Evolutionary conservation across 2,888 invertebrate genomes (phyloP).

Genomic region (Nomada flava): DNA sequence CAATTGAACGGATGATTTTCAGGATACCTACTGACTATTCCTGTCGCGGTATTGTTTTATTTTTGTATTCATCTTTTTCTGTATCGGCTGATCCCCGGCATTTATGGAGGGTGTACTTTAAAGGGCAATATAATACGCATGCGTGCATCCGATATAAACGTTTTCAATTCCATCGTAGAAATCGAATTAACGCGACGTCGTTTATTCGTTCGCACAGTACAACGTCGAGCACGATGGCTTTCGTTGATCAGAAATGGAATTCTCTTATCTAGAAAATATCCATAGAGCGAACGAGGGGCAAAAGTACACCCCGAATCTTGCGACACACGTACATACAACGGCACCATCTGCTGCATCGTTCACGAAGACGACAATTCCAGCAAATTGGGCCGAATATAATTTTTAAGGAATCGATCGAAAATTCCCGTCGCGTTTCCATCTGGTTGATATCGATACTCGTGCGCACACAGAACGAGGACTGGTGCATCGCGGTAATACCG

Average conservation of each 20-base stretch:
- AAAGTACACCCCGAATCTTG: constrained; percentile 37
- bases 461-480: constrained; percentile 2
- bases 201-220: constrained; percentile 45
- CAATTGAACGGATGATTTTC: constrained; percentile 40
- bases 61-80: no score
- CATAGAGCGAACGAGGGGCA: background rate
- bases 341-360: constrained; percentile 44
- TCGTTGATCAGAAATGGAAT: constrained; percentile 37
- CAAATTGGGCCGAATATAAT: constrained; percentile 71
- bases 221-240: constrained; percentile 4
- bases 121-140: no score
- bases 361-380: constrained; percentile 59
- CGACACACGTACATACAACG: background rate
- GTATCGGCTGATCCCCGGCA: no score
- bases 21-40: background rate
- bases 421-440: constrained; percentile 60
- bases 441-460: constrained; percentile 55
- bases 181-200: constrained; percentile 31
- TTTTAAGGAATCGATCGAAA: constrained; percentile 66
- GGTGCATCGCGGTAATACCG: constrained; percentile 50
- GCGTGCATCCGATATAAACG: no score
- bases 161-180: background rate
- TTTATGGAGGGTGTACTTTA: no score
- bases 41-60: background rate
- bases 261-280: constrained; percentile 20